These are phyloP conservation scores for Pachyrhynchus sulphureomaculatus DNA, from an alignment of 1,140 invertebrate species.

Conservation along the genomic window DNA sequence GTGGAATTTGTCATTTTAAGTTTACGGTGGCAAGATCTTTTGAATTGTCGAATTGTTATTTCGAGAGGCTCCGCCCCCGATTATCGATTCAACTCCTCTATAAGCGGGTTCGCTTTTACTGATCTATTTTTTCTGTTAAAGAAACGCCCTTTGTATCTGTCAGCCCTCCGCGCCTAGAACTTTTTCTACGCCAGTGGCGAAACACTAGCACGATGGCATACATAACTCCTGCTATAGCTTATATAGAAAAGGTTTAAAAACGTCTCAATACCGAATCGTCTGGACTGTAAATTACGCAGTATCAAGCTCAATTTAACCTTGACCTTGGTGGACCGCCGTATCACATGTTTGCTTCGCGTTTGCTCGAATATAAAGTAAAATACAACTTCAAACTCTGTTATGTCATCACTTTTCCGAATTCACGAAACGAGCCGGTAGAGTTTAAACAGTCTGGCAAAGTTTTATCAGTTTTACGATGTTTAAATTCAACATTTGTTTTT, in stretches of 20 bases:
- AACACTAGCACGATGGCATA: not conserved
- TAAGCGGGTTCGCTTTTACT: too few species aligned
- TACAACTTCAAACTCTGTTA: conserved; percentile 15
- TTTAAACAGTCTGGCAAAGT: not conserved
- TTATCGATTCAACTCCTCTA: too few species aligned
- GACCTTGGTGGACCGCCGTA: conserved; percentile 10
- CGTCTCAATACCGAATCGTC: not conserved
- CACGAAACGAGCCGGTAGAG: not conserved
- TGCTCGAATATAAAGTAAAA: conserved; percentile 9
- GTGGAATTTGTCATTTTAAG: too few species aligned
- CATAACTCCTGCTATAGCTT: too few species aligned
- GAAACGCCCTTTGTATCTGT: too few species aligned
- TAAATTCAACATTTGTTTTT: too few species aligned
- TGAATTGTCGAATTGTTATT: too few species aligned
- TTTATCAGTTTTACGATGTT: not conserved
- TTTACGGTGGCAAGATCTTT: too few species aligned
- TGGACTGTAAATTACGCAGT: conserved; percentile 1
- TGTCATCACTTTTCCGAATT: not conserved
- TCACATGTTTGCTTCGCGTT: conserved; percentile 7
- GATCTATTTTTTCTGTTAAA: too few species aligned
- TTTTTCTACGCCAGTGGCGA: not conserved
- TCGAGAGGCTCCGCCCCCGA: too few species aligned
- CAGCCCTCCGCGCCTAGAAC: too few species aligned
- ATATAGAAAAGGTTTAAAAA: too few species aligned
- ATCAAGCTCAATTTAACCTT: conserved; percentile 10